phyloP scores from a whole-genome alignment of 1,140 invertebrate species.

The Steinernema feltiae region DNA sequence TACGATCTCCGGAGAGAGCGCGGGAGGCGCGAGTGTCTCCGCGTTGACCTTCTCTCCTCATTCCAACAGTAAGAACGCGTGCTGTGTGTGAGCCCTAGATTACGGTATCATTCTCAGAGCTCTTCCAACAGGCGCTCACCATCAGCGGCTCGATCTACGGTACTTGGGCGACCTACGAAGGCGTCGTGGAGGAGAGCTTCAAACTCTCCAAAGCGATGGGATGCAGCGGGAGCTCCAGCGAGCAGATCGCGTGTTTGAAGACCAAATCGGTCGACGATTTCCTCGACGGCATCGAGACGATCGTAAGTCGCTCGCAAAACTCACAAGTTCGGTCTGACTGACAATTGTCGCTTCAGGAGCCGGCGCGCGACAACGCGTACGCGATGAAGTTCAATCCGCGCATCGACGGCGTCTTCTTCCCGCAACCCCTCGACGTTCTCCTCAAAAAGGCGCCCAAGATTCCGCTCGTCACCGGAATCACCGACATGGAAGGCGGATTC shows the following conservation, averaged over 20 bases:
- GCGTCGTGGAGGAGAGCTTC: background rate
- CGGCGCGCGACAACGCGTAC: too few species aligned
- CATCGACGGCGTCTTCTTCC: background rate
- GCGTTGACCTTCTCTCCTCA: slow-evolving; percentile 77
- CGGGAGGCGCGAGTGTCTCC: slow-evolving; percentile 73
- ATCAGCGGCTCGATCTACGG: slow-evolving; percentile 21
- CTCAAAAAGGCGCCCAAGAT: background rate
- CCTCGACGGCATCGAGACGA: slow-evolving; percentile 8
- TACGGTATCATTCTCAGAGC: slow-evolving; percentile 13
- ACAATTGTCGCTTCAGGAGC: too few species aligned
- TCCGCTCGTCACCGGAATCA: background rate
- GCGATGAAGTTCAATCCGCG: background rate
- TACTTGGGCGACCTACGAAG: slow-evolving; percentile 5
- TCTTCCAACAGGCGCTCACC: slow-evolving; percentile 30
- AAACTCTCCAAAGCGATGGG: slow-evolving; percentile 12
- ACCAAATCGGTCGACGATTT: slow-evolving; percentile 6
- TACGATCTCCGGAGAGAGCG: slow-evolving; percentile 63
- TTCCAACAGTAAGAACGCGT: slow-evolving; percentile 66
- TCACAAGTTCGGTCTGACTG: too few species aligned
- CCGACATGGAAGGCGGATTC: background rate
- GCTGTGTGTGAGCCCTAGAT: background rate
- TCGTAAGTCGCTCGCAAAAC: too few species aligned
- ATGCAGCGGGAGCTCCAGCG: slow-evolving; percentile 15
- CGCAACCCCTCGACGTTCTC: background rate
- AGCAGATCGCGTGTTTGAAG: slow-evolving; percentile 25